A percentile compares a stretch with the other conserved stretches of the same genome.
These are phyloP conservation scores for Hirtodrosophila trivittata DNA, from an alignment of 2,888 invertebrate species.

Conservation along the genomic window DNA sequence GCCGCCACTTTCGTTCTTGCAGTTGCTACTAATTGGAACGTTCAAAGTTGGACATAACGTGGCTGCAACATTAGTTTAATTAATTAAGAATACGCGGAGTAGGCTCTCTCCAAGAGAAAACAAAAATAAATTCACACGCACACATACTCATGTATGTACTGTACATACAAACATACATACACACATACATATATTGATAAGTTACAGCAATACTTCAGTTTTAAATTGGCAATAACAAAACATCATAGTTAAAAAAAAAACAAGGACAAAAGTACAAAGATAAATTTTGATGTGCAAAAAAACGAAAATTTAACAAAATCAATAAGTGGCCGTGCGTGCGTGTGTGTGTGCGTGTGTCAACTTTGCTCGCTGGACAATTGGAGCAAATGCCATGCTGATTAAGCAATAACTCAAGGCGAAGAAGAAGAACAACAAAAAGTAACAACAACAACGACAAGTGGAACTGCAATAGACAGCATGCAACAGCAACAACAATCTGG, in stretches of 20 bases:
- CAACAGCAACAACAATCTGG: conserved; percentile 49
- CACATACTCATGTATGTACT: conserved; percentile 1
- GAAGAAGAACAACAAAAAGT: conserved; percentile 10
- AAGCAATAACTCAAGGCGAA: conserved; percentile 35
- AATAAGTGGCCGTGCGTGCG: conserved; percentile 67
- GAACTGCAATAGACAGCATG: conserved; percentile 30
- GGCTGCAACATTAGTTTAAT: conserved; percentile 32
- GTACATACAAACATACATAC: background rate
- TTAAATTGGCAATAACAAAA: conserved; percentile 40
- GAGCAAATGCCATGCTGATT: conserved; percentile 67
- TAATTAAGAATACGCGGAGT: conserved; percentile 29
- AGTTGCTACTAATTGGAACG: conserved; percentile 42
- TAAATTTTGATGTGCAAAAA: conserved; percentile 51
- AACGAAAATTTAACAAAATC: conserved; percentile 60
- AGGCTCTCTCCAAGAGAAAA: conserved; percentile 24
- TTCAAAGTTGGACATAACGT: conserved; percentile 34
- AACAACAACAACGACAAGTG: conserved; percentile 11
- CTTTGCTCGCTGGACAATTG: conserved; percentile 48
- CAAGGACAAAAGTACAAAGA: conserved; percentile 20
- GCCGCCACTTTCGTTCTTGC: conserved; percentile 18
- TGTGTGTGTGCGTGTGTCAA: conserved; percentile 27
- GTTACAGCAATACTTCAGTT: conserved; percentile 24
- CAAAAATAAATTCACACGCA: conserved; percentile 7
- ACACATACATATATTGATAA: conserved; percentile 5
- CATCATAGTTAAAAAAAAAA: conserved; percentile 12